Evolutionary conservation across 53 echinoderm and acorn worm species (phyloP).

Genomic region (Holothuria scabra): DNA sequence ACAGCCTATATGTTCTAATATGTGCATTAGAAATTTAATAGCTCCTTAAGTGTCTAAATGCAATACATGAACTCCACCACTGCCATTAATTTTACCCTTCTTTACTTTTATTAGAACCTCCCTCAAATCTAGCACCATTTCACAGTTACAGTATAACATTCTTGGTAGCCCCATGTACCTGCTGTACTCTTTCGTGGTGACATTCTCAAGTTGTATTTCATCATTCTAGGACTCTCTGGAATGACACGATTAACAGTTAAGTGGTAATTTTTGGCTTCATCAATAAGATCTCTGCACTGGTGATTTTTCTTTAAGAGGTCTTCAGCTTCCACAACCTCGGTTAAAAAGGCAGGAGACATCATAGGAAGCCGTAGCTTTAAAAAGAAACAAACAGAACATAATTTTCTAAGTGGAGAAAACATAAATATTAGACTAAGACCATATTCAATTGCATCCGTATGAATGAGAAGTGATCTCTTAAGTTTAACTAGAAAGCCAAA

Average conservation of each 20-base stretch:
- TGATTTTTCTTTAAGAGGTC: constrained; percentile 85
- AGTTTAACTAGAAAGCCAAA: too few species aligned
- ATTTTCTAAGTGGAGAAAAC: neutral
- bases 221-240: constrained; percentile 63
- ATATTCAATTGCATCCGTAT: too few species aligned
- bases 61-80: too few species aligned
- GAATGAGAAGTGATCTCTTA: too few species aligned
- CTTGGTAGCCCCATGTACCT: constrained; percentile 53
- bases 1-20: too few species aligned
- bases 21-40: too few species aligned
- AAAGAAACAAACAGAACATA: neutral
- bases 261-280: constrained; percentile 98
- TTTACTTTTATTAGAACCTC: too few species aligned
- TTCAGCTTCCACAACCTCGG: constrained; percentile 83
- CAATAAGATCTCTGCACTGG: constrained; percentile 82
- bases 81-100: too few species aligned
- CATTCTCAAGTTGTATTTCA: constrained; percentile 58
- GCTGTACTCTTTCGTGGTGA: constrained; percentile 87
- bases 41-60: too few species aligned
- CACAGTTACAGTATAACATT: too few species aligned
- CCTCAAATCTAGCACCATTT: too few species aligned
- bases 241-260: constrained; percentile 74
- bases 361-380: constrained; percentile 91
- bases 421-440: too few species aligned
- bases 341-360: constrained; percentile 77